Conservation (phyloP, 2,888 invertebrate genomes). For the Polydrusus tereticollis region DNA sequence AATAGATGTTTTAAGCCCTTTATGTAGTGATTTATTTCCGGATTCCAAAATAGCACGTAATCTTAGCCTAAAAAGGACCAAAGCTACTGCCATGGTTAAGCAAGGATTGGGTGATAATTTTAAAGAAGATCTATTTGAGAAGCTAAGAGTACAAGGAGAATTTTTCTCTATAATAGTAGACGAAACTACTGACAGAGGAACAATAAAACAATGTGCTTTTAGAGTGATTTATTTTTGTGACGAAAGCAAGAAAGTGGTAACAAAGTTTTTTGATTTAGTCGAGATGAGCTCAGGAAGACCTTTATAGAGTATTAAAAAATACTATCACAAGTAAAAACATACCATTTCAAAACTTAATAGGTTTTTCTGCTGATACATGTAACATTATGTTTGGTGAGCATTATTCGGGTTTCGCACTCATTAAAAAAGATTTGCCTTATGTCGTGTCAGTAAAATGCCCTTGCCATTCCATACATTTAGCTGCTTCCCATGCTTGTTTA, state of each 20-base stretch:
- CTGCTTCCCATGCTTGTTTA: conserved; percentile 13
- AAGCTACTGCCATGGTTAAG: conserved; percentile 8
- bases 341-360: too few relatives aligned
- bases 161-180: conserved; percentile 38
- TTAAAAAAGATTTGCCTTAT: conserved; percentile 34
- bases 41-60: background rate
- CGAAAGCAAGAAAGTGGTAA: background rate
- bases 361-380: too few relatives aligned
- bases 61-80: background rate
- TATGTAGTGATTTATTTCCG: background rate
- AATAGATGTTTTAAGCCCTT: background rate
- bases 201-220: conserved; percentile 32
- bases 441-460: conserved; percentile 58
- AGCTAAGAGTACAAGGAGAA: background rate
- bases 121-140: conserved; percentile 33
- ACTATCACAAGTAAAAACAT: too few relatives aligned
- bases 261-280: conserved; percentile 12
- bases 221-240: conserved; percentile 27
- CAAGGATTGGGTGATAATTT: conserved; percentile 43
- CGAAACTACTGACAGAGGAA: conserved; percentile 38
- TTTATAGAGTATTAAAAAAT: conserved; percentile 13
- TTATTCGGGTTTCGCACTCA: conserved; percentile 40
- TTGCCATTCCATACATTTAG: conserved; percentile 59
- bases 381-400: too few relatives aligned
- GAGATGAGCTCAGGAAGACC: background rate